Evolutionary conservation across 2,113 vertebrate genomes (phyloP).

Genomic region (Rhodinocichla rosea): DNA sequence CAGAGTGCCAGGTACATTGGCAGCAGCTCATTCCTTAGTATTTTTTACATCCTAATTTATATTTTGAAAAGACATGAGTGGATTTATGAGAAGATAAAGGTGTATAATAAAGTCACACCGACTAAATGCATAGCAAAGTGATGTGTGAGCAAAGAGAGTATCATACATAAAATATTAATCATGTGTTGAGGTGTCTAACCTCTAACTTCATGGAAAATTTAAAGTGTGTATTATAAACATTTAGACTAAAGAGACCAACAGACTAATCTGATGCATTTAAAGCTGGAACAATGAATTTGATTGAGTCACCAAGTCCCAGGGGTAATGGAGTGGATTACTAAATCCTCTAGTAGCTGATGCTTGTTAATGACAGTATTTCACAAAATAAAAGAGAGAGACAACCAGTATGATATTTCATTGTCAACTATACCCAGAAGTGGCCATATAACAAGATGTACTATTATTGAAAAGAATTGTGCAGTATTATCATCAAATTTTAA

Average conservation of each 20-base stretch:
- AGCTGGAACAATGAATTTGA: not conserved
- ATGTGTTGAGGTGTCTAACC: not conserved
- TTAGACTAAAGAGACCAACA: not conserved
- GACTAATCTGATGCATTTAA: not conserved
- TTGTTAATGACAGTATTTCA: not conserved
- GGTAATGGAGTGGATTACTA: not conserved
- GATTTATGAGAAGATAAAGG: not conserved
- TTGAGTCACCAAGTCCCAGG: not conserved
- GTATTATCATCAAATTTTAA: not conserved
- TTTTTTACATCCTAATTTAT: not conserved
- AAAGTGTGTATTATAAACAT: not conserved
- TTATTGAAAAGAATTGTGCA: not conserved
- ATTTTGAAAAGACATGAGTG: not conserved
- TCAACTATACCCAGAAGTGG: not conserved
- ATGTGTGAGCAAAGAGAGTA: not conserved
- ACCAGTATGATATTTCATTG: not conserved
- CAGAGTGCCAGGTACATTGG: accelerated
- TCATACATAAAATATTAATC: not conserved
- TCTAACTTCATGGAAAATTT: not conserved
- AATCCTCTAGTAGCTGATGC: not conserved
- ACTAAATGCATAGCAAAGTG: not conserved
- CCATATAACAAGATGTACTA: not conserved
- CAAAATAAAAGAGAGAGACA: not conserved
- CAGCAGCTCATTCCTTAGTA: not conserved
- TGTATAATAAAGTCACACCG: not conserved